A percentile compares a stretch with the other conserved stretches of the same genome.
Conservation (phyloP, 2,113 vertebrate genomes). For the Otis tarda region DNA sequence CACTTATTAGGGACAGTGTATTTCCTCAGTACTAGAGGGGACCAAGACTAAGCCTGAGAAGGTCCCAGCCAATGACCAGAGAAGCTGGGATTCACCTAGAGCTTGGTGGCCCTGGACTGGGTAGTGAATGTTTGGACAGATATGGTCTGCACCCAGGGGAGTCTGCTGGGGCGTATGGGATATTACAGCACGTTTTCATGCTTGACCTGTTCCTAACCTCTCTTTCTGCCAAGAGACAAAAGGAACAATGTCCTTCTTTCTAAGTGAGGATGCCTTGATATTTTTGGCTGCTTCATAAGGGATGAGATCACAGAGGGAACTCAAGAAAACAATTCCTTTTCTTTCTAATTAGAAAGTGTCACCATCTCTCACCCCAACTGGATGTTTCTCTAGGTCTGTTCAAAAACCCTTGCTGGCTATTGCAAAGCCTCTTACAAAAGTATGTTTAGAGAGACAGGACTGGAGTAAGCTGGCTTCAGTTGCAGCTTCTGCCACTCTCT, state of each 20-base stretch:
- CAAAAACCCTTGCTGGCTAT: background rate
- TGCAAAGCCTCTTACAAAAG: background rate
- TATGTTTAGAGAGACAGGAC: background rate
- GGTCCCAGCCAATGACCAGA: background rate
- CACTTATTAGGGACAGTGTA: background rate
- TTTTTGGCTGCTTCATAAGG: background rate
- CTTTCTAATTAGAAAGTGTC: background rate
- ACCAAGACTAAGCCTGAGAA: background rate
- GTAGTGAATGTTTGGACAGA: background rate
- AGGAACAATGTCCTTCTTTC: background rate
- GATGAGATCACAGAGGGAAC: background rate
- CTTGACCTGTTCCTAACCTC: conserved; percentile 48
- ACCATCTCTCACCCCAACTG: background rate
- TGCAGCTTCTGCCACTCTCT: background rate
- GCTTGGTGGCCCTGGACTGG: background rate
- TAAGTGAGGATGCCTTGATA: background rate
- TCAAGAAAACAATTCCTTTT: background rate
- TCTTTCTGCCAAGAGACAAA: background rate
- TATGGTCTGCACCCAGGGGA: background rate
- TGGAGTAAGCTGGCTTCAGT: background rate
- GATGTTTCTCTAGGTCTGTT: background rate
- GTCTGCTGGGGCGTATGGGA: background rate
- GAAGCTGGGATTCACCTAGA: conserved; percentile 14
- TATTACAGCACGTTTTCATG: background rate
- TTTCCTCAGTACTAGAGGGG: background rate